Conservation (phyloP, 2,113 vertebrate genomes). For the Stictonetta naevosa region DNA sequence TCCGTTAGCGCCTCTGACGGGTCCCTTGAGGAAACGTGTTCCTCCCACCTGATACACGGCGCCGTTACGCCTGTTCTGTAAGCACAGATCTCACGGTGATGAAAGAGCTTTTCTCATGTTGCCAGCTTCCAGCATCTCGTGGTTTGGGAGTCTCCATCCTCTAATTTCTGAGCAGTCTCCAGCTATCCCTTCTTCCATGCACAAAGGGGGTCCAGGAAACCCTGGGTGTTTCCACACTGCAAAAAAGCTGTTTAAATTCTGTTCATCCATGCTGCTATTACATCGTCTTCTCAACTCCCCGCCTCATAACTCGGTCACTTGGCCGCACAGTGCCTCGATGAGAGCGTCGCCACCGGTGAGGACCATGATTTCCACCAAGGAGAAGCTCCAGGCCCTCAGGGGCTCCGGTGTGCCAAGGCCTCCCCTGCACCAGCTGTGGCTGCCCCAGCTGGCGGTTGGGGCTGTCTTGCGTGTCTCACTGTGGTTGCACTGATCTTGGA, state of each 20-base stretch:
- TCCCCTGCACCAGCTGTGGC: fast-evolving
- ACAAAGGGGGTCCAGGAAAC: background rate
- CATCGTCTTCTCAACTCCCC: background rate
- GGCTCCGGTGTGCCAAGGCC: no score
- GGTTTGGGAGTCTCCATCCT: background rate
- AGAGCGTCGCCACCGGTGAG: background rate
- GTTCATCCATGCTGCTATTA: background rate
- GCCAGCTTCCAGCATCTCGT: background rate
- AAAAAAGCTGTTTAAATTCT: background rate
- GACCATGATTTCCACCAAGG: background rate
- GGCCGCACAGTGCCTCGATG: background rate
- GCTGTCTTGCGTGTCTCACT: fast-evolving
- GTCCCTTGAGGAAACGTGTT: background rate
- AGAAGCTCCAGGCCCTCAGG: background rate
- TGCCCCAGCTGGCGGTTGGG: background rate
- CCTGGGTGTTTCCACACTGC: background rate
- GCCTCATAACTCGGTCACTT: background rate
- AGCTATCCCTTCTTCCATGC: background rate
- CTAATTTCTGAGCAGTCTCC: background rate
- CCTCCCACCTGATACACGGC: background rate
- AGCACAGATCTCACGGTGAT: background rate
- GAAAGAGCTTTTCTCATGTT: background rate
- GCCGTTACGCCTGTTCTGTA: background rate
- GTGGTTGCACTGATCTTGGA: background rate
- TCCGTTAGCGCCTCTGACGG: fast-evolving